These are phyloP conservation scores for Oligia latruncula DNA, from an alignment of 2,888 invertebrate genomes.

Conservation along the genomic window DNA sequence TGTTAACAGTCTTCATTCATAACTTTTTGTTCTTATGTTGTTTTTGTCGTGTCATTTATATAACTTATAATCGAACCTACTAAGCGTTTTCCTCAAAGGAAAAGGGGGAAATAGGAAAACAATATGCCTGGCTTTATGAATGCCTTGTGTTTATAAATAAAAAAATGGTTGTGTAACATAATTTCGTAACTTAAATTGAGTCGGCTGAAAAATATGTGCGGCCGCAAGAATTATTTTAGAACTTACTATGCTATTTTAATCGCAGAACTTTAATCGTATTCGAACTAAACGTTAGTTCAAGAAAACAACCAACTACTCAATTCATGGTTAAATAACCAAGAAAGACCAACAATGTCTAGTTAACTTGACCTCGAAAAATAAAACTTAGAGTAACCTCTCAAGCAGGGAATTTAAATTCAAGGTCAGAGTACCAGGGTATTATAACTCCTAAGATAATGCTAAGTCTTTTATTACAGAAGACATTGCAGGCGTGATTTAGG, in stretches of 20 bases:
- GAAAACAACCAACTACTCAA: not conserved
- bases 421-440: conserved; percentile 45
- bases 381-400: conserved; percentile 29
- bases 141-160: conserved; percentile 1
- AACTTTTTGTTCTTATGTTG: not conserved
- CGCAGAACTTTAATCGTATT: not conserved
- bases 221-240: not conserved
- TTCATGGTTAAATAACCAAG: conserved; percentile 34
- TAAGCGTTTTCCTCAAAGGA: conserved; percentile 12
- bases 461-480: conserved; percentile 57
- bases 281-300: not conserved
- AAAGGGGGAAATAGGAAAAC: not conserved
- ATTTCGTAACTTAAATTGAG: not conserved
- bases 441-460: conserved; percentile 56
- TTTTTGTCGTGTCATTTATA: not conserved
- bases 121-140: not conserved
- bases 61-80: not conserved
- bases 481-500: conserved; percentile 45
- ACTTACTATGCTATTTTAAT: conserved; percentile 8
- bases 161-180: not conserved
- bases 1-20: conserved; percentile 12
- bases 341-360: conserved; percentile 25
- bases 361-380: conserved; percentile 44
- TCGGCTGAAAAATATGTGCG: not conserved
- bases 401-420: conserved; percentile 51